Evolutionary conservation across 2,113 vertebrate species (phyloP).

Genomic region (Cyanocitta stelleri): DNA sequence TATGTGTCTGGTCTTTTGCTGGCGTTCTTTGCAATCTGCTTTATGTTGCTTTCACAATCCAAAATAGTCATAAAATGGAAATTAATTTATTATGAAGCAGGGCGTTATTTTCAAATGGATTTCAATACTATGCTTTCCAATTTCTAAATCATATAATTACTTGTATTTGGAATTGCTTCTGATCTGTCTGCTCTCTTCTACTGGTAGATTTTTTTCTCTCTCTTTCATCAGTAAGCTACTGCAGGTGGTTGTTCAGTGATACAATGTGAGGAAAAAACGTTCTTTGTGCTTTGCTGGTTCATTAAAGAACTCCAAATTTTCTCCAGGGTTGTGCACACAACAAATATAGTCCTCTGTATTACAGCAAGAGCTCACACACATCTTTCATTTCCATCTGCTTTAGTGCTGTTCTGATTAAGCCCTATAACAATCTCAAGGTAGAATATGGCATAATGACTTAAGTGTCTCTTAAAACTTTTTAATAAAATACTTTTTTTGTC

Average conservation of each 20-base stretch:
- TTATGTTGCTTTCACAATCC: neutral
- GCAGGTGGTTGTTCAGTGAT: neutral
- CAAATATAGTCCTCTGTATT: neutral
- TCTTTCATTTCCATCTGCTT: neutral
- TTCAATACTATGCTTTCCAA: neutral
- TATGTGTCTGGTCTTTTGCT: neutral
- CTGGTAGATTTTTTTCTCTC: neutral
- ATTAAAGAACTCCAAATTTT: neutral
- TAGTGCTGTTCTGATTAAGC: neutral
- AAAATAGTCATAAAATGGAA: neutral
- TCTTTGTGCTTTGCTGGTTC: neutral
- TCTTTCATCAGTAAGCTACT: neutral
- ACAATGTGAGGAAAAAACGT: neutral
- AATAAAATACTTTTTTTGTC: neutral
- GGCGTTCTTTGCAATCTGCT: neutral
- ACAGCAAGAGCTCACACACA: neutral
- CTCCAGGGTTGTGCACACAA: neutral
- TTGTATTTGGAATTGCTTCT: neutral
- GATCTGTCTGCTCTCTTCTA: neutral
- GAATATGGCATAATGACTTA: neutral
- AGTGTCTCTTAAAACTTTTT: neutral
- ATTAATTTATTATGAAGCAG: neutral
- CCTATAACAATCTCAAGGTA: neutral
- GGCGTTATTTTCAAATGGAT: neutral
- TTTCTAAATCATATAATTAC: neutral